Evolutionary conservation across 2,888 invertebrate species (phyloP).

Genomic region (Lasioglossum morio): DNA sequence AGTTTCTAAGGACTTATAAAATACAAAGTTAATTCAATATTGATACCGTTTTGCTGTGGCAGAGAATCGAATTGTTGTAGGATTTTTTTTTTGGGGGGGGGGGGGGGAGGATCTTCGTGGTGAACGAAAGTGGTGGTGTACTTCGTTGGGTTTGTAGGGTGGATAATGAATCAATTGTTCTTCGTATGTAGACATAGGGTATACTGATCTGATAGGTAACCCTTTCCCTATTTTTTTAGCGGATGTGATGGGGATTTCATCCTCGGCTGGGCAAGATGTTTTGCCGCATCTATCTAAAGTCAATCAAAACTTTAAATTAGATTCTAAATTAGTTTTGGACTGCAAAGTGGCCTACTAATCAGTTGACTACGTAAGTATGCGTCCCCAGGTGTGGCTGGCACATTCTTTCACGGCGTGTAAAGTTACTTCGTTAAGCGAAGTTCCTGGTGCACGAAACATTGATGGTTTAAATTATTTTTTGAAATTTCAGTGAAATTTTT

Average conservation of each 20-base stretch:
- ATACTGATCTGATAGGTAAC: neutral
- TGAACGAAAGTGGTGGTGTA: neutral
- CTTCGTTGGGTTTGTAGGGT: no score
- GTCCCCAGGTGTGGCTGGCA: neutral
- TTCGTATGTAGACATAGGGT: neutral
- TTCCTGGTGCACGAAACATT: neutral
- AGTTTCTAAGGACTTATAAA: neutral
- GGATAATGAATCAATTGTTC: neutral
- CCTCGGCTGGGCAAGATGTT: neutral
- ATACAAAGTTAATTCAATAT: neutral
- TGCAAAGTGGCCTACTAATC: constrained; percentile 10
- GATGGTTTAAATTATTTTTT: neutral
- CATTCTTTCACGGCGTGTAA: neutral
- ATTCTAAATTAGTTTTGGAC: constrained; percentile 6
- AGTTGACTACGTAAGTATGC: constrained; percentile 3
- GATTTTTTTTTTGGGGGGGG: no score
- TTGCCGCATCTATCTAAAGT: neutral
- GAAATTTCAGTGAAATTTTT: no score
- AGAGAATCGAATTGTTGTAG: neutral
- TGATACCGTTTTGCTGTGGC: neutral
- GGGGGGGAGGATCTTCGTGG: neutral
- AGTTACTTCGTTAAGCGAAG: neutral
- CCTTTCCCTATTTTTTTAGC: neutral
- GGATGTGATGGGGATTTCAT: neutral
- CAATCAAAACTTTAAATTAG: constrained; percentile 9